Conservation (phyloP, 2,888 invertebrate species). For the Drepanosiphum platanoidis region DNA sequence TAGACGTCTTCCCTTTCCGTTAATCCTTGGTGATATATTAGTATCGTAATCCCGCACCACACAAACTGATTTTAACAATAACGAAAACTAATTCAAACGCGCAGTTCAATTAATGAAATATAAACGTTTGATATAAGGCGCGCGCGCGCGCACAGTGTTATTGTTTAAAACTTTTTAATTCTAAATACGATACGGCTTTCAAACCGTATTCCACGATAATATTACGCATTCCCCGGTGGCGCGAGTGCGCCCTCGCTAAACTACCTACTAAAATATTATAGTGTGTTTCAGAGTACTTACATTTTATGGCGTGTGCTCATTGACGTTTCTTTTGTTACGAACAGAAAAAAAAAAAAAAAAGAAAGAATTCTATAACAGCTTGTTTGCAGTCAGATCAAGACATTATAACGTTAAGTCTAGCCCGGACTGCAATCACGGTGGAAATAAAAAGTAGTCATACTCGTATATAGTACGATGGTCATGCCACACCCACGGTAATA, state of each 20-base stretch:
- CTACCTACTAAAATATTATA: no score
- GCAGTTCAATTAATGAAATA: not conserved
- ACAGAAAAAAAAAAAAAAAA: no score
- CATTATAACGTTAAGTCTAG: constrained; percentile 21
- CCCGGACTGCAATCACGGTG: constrained; percentile 47
- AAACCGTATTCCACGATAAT: not conserved
- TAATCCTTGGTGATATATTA: constrained; percentile 28
- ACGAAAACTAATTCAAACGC: constrained; percentile 2
- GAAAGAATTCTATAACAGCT: not conserved
- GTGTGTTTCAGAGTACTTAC: constrained; percentile 27
- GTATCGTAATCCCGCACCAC: not conserved
- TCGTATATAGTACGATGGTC: constrained; percentile 25
- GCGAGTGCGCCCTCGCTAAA: not conserved
- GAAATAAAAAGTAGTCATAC: constrained; percentile 50
- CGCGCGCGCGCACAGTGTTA: not conserved
- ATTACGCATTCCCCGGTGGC: not conserved
- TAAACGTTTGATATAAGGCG: not conserved
- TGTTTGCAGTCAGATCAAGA: constrained; percentile 22
- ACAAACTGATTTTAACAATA: constrained; percentile 9
- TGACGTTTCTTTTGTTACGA: not conserved
- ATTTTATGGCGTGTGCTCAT: constrained; percentile 19
- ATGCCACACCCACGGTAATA: constrained; percentile 60
- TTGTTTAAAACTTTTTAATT: not conserved
- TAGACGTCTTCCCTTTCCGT: not conserved
- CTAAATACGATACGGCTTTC: not conserved